phyloP scores from a whole-genome alignment of 2,888 invertebrate species.

The Xanthorhoe spadicearia region DNA sequence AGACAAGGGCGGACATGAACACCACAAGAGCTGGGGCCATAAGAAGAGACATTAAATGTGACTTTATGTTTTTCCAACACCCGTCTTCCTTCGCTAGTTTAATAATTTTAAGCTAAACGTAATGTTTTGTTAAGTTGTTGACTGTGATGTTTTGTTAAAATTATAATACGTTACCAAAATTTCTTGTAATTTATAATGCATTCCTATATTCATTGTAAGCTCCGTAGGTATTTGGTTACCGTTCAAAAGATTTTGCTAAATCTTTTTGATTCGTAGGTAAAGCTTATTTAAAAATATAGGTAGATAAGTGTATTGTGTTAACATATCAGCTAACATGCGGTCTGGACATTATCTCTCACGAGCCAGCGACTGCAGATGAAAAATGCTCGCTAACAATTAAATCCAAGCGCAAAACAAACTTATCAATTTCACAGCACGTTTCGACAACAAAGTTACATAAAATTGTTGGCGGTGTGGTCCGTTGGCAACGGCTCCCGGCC shows the following conservation, averaged over 20 bases:
- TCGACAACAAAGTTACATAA: constrained; percentile 82
- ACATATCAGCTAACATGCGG: constrained; percentile 15
- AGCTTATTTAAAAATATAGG: not conserved
- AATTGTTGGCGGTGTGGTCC: constrained; percentile 71
- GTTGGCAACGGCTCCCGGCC: constrained; percentile 76
- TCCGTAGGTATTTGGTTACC: not conserved
- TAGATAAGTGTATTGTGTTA: constrained; percentile 2
- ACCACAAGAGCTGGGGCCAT: constrained; percentile 92
- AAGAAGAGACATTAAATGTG: constrained; percentile 80
- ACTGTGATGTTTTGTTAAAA: constrained; percentile 72
- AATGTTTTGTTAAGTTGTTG: constrained; percentile 64
- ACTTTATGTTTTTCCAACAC: constrained; percentile 35
- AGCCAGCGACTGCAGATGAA: constrained; percentile 37
- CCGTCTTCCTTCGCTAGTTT: constrained; percentile 64
- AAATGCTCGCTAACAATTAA: constrained; percentile 45
- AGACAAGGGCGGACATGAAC: constrained; percentile 92
- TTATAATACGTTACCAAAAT: constrained; percentile 45
- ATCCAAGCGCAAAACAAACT: constrained; percentile 60
- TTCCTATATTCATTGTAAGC: not conserved
- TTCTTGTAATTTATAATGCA: not conserved
- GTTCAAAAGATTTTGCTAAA: not conserved
- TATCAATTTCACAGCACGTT: constrained; percentile 76
- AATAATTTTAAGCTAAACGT: constrained; percentile 61
- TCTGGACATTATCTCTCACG: constrained; percentile 37
- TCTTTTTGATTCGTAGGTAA: not conserved